A percentile compares a stretch with the other conserved stretches of the same genome.
phyloP scores from a whole-genome alignment of 1,140 invertebrate genomes.

The Monochamus saltuarius region DNA sequence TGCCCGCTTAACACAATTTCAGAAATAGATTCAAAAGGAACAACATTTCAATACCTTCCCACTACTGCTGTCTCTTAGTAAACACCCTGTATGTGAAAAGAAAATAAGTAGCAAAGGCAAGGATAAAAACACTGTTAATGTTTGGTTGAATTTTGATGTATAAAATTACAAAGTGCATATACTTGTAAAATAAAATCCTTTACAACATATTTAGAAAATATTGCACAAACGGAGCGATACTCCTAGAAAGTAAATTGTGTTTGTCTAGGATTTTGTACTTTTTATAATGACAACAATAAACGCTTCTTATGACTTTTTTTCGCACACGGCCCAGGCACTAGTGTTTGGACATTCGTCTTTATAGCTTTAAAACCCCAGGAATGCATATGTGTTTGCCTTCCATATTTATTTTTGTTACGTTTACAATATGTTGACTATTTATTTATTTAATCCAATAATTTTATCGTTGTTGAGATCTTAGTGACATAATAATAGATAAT shows the following conservation, averaged over 20 bases:
- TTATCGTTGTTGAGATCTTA: constrained; percentile 24
- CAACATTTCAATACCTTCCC: too few relatives aligned
- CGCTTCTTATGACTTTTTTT: constrained; percentile 8
- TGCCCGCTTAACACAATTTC: too few relatives aligned
- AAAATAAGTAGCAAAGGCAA: too few relatives aligned
- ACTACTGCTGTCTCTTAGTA: too few relatives aligned
- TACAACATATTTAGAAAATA: too few relatives aligned
- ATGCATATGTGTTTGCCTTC: constrained; percentile 12
- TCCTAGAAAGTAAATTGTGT: constrained; percentile 11
- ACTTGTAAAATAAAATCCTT: too few relatives aligned
- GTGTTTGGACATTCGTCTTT: not conserved
- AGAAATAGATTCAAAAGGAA: too few relatives aligned
- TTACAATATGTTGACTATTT: constrained; percentile 25
- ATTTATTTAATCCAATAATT: constrained; percentile 14
- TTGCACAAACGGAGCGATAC: not conserved
- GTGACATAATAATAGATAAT: constrained; percentile 20
- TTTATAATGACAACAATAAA: constrained; percentile 19
- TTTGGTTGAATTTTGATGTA: too few relatives aligned
- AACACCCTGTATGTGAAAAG: too few relatives aligned
- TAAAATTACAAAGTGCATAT: too few relatives aligned
- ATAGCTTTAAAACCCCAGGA: constrained; percentile 24
- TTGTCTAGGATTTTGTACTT: constrained; percentile 22
- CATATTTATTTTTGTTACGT: constrained; percentile 13
- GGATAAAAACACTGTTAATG: too few relatives aligned
- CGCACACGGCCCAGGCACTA: not conserved